Evolutionary conservation across 2,888 invertebrate species (phyloP).

Genomic region (Poecilus cupreus): DNA sequence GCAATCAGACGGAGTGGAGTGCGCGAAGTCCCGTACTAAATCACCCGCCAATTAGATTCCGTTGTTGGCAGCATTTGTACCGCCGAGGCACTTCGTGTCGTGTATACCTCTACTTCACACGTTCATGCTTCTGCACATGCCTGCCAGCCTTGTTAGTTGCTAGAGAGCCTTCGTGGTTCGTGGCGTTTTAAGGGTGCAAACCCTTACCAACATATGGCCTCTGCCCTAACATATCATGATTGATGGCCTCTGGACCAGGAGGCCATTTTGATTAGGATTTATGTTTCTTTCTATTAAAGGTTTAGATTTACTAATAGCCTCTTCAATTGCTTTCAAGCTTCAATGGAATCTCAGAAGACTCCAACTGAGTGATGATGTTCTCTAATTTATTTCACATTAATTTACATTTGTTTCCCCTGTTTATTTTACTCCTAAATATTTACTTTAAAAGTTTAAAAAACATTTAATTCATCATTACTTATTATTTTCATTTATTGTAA

Average conservation of each 20-base stretch:
- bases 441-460: too few species aligned
- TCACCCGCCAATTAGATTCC: constrained; percentile 50
- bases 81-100: too few species aligned
- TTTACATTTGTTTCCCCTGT: constrained; percentile 4
- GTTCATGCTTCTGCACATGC: background rate
- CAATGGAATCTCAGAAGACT: background rate
- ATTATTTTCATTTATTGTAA: too few species aligned
- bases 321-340: background rate
- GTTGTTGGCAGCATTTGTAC: constrained; percentile 45
- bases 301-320: constrained; percentile 2
- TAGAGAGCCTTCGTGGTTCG: too few species aligned
- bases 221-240: constrained; percentile 14
- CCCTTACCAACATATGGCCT: constrained; percentile 25
- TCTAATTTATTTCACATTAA: constrained; percentile 26
- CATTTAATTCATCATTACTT: too few species aligned
- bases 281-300: background rate
- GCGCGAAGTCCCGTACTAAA: constrained; percentile 14
- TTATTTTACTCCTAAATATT: too few species aligned
- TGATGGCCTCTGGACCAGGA: constrained; percentile 1
- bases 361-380: background rate
- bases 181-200: constrained; percentile 3
- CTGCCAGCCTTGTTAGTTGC: background rate
- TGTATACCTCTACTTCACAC: constrained; percentile 23
- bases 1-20: constrained; percentile 44
- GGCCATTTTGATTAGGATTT: constrained; percentile 48